Conservation (phyloP, 64 coral and sea anemone genomes). For the Dendronephthya gigantea region DNA sequence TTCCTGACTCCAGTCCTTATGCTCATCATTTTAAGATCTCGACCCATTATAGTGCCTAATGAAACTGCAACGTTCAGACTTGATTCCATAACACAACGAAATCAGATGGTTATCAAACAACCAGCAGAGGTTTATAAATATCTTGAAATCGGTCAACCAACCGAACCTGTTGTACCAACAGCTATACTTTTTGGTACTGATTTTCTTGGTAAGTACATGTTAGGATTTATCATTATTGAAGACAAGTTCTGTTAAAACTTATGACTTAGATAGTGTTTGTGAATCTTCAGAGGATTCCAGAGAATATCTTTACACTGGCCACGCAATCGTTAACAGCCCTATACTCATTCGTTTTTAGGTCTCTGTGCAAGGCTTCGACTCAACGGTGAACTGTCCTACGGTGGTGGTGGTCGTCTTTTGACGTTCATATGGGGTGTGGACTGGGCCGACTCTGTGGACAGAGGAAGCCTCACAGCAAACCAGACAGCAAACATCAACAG, state of each 20-base stretch:
- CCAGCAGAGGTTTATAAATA: background rate
- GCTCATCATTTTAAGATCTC: background rate
- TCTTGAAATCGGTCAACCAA: background rate
- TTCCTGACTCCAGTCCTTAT: background rate
- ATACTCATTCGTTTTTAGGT: background rate
- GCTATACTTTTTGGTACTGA: background rate
- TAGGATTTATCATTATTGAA: background rate
- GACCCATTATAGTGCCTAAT: background rate
- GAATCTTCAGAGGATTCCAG: no score
- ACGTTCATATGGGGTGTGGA: slow-evolving; percentile 26
- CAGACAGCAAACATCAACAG: background rate
- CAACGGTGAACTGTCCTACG: background rate
- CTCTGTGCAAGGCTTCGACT: background rate
- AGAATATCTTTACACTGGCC: no score
- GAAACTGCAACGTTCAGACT: background rate
- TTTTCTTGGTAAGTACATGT: background rate
- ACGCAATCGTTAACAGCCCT: background rate
- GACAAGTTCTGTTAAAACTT: no score
- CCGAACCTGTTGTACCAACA: background rate
- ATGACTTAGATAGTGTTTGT: no score
- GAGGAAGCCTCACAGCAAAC: background rate
- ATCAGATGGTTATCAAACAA: background rate
- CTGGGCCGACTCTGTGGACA: slow-evolving; percentile 15
- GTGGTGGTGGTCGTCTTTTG: slow-evolving; percentile 31
- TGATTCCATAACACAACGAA: background rate